Evolutionary conservation across 1,140 invertebrate genomes (phyloP), one percentile per base, ranked within the genome.

Genomic region (Caerostris extrusa): DNA sequence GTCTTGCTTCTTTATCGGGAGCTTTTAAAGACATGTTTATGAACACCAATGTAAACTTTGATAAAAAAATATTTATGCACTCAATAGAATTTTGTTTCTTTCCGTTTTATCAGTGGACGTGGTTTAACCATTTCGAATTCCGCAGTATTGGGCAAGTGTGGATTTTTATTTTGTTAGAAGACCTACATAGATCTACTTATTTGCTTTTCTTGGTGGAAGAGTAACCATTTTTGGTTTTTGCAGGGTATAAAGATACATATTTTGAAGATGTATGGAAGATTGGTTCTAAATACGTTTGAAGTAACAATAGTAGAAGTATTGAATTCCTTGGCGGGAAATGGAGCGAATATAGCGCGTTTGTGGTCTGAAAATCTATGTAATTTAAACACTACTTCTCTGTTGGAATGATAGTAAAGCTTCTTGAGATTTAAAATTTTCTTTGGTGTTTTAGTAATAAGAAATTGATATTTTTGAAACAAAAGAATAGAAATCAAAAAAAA

Each of bases 1-100:
- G 90, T 91, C 69, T 69, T 61, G 58, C 55, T 71, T 91, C 90
- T 77, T 81, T 91, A 81, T 91, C 90, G 90, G 58, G 60, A 82
- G 53, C 90, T 91, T 56, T 91, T 91, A 81, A 89, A 61, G 90
- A 82, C 71, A 91, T 91, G 90, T 91, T 91, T 91, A 91, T 91
- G 90, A 91, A 91, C 90, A 57, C 69, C 58, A 91, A 91, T 71
- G 90, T 91, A 91, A 82, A 81, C 67, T 91, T 91, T 91, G 53
- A 14, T n/a, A 61, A 82, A 77, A 90, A 91, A 81, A 82, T 58
- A 77, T 88, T 61, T 88, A 57, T 77, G 61, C 53, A 50, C 56
- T 50, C 90, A 19, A 91, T 81, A 82, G 64, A 89, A 19, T 61
- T 60, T 64, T 69, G 58, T 89, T 89, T 67, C 56, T 57, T n/a